phyloP scores from a whole-genome alignment of 2,888 invertebrate species.

The Tachystola acroxantha region DNA sequence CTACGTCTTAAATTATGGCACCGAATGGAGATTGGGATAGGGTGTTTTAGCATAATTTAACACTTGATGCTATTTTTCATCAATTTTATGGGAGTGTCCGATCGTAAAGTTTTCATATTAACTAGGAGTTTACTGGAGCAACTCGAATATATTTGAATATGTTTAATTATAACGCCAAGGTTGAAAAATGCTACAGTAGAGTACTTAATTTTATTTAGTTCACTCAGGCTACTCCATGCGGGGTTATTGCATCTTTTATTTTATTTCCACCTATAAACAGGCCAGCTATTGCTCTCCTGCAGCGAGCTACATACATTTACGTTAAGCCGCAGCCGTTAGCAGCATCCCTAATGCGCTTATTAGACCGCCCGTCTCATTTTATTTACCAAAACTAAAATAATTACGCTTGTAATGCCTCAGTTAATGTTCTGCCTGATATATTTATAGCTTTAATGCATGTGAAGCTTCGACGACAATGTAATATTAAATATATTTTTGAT shows the following conservation, averaged over 20 bases:
- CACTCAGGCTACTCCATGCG: background rate
- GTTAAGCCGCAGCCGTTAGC: slow-evolving; percentile 31
- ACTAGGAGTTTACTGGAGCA: slow-evolving; percentile 12
- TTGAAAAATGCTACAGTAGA: background rate
- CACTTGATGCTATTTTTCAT: slow-evolving; percentile 47
- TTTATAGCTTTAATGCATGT: slow-evolving; percentile 55
- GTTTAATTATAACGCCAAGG: slow-evolving; percentile 4
- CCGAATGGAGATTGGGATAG: slow-evolving; percentile 37
- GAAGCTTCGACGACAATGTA: slow-evolving; percentile 46
- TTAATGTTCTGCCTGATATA: slow-evolving; percentile 56
- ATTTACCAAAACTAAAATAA: slow-evolving; percentile 60
- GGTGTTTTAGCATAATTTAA: slow-evolving; percentile 50
- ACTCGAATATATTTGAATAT: slow-evolving; percentile 5
- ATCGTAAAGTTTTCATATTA: slow-evolving; percentile 33
- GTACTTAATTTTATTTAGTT: slow-evolving; percentile 2
- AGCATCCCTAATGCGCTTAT: slow-evolving; percentile 56
- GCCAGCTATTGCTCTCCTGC: slow-evolving; percentile 44
- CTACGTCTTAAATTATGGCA: slow-evolving; percentile 42
- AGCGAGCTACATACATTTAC: slow-evolving; percentile 37
- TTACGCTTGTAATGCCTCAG: slow-evolving; percentile 50
- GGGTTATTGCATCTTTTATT: background rate
- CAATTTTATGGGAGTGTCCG: slow-evolving; percentile 38
- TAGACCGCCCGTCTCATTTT: slow-evolving; percentile 49
- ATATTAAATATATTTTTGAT: slow-evolving; percentile 60
- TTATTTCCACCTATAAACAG: slow-evolving; percentile 11